These are phyloP conservation scores for Tetragonisca angustula DNA, from an alignment of 2,888 invertebrate genomes.

Conservation along the genomic window DNA sequence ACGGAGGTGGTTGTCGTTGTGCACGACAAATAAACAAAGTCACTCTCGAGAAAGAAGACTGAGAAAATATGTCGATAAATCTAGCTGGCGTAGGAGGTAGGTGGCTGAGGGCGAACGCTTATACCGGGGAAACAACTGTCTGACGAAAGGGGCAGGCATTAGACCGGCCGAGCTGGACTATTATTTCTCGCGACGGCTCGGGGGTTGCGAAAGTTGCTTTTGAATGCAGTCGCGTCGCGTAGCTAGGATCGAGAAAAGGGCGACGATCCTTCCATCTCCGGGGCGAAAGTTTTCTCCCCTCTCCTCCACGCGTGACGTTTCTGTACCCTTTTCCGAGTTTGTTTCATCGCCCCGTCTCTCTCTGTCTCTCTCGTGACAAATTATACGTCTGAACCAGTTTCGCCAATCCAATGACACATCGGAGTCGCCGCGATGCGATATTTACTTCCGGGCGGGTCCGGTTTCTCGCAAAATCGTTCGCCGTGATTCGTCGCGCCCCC, in stretches of 20 bases:
- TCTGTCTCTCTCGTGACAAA: constrained; percentile 43
- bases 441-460: constrained; percentile 36
- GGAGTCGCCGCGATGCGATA: constrained; percentile 31
- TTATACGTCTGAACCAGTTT: constrained; percentile 51
- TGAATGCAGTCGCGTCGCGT: constrained; percentile 63
- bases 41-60: constrained; percentile 57
- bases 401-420: constrained; percentile 9
- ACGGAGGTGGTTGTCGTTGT: constrained; percentile 45
- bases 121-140: constrained; percentile 66
- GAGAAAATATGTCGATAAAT: constrained; percentile 79
- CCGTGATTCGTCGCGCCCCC: not conserved
- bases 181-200: constrained; percentile 55
- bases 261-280: constrained; percentile 66
- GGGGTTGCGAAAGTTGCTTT: constrained; percentile 68
- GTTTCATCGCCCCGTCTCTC: not conserved
- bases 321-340: constrained; percentile 19
- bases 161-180: constrained; percentile 55
- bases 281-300: not conserved
- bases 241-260: constrained; percentile 49
- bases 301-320: not conserved
- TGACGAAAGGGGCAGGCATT: constrained; percentile 9
- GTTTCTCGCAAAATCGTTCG: constrained; percentile 22
- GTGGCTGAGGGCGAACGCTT: constrained; percentile 40
- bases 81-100: constrained; percentile 72
- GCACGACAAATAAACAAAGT: constrained; percentile 62